These are phyloP conservation scores for Sebastes itinus DNA, from an alignment of 2,797 vertebrate genomes.

Conservation along the genomic window DNA sequence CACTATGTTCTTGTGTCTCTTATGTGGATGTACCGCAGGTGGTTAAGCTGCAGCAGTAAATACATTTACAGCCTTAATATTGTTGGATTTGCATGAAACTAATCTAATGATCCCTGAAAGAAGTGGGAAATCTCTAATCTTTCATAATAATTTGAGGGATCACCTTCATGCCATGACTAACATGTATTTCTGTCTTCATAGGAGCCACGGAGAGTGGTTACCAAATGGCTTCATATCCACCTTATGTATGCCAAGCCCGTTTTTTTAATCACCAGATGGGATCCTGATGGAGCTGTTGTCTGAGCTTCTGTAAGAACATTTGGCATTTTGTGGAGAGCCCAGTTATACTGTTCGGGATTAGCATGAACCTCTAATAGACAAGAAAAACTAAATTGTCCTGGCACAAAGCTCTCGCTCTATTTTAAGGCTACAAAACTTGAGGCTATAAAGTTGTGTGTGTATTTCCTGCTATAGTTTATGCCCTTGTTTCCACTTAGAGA, in stretches of 20 bases:
- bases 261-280: conserved; percentile 43
- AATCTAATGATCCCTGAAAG: conserved; percentile 39
- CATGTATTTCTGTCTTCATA: conserved; percentile 10
- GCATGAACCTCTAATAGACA: background rate
- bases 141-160: conserved; percentile 26
- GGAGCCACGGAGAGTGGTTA: background rate
- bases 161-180: conserved; percentile 14
- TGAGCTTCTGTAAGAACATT: conserved; percentile 27
- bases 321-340: background rate
- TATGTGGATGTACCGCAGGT: background rate
- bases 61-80: conserved; percentile 25
- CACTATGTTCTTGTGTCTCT: background rate
- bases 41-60: conserved; percentile 16
- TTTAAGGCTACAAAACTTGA: background rate
- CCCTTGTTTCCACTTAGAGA: conserved; percentile 45
- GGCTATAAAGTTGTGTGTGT: background rate
- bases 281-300: conserved; percentile 28
- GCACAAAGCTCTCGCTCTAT: background rate
- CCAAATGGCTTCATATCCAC: conserved; percentile 13
- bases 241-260: conserved; percentile 14
- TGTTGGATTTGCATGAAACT: conserved; percentile 32
- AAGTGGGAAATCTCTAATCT: conserved; percentile 24
- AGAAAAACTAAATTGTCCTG: background rate
- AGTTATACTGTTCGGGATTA: background rate
- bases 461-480: background rate